Conservation (phyloP, 2,797 vertebrate genomes). For the Telmatherina bonti region DNA sequence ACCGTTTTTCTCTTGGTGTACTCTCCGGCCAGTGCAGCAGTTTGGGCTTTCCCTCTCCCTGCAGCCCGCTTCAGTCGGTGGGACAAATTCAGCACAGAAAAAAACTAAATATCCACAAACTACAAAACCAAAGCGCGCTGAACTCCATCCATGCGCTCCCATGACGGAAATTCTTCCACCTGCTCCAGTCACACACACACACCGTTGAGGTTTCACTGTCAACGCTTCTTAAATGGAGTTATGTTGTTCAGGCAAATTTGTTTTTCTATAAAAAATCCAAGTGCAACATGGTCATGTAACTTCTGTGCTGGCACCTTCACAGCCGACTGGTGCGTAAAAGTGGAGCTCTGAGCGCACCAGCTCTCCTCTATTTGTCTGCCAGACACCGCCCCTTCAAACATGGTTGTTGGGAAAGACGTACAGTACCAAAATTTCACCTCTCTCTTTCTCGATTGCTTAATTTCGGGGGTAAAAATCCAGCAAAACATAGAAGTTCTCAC, state of each 20-base stretch:
- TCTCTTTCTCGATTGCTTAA: neutral
- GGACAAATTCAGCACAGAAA: constrained; percentile 61
- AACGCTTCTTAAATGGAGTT: neutral
- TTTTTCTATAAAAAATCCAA: constrained; percentile 31
- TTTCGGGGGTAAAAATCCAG: constrained; percentile 7
- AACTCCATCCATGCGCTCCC: constrained; percentile 67
- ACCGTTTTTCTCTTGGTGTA: constrained; percentile 61
- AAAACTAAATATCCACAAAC: constrained; percentile 70
- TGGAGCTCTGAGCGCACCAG: constrained; percentile 41
- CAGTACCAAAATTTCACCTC: constrained; percentile 21
- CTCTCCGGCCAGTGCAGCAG: constrained; percentile 87
- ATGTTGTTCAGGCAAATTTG: neutral
- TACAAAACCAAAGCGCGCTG: constrained; percentile 54
- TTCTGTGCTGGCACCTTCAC: constrained; percentile 19
- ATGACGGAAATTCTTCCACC: constrained; percentile 64
- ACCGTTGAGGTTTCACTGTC: constrained; percentile 8
- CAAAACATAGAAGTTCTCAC: neutral
- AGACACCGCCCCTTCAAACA: constrained; percentile 71
- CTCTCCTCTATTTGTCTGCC: constrained; percentile 34
- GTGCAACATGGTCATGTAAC: constrained; percentile 25
- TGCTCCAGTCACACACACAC: constrained; percentile 20
- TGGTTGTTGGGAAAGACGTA: constrained; percentile 45
- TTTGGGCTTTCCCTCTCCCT: constrained; percentile 75
- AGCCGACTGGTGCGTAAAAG: constrained; percentile 64
- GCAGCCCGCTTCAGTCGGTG: constrained; percentile 77